These are phyloP conservation scores for Tiliqua scincoides DNA, from an alignment of 2,113 vertebrate genomes.

Conservation along the genomic window DNA sequence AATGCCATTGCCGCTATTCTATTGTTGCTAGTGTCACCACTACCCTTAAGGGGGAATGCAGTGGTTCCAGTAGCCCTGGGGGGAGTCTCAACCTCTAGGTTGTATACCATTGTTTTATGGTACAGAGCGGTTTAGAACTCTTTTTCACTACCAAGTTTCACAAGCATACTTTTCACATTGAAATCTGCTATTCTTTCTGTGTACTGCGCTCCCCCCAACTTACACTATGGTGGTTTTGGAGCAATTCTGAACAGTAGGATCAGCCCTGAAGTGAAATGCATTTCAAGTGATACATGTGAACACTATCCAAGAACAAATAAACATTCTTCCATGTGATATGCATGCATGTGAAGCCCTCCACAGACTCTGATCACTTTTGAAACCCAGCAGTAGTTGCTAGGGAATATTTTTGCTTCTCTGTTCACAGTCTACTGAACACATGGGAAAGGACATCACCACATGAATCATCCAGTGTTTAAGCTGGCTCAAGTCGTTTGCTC, in stretches of 20 bases:
- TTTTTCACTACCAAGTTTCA: not conserved
- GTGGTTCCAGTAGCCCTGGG: no score
- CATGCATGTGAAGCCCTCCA: not conserved
- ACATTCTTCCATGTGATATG: not conserved
- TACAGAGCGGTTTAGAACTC: not conserved
- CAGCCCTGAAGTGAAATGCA: not conserved
- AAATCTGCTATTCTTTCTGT: not conserved
- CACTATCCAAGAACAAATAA: not conserved
- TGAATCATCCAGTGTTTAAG: conserved; percentile 31
- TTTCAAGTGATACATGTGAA: not conserved
- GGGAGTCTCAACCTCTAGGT: no score
- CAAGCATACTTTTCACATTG: not conserved
- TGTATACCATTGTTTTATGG: no score
- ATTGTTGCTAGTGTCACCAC: no score
- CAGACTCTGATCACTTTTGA: not conserved
- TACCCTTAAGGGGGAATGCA: no score
- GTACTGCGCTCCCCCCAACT: not conserved
- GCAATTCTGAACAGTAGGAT: not conserved
- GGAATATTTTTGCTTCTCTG: not conserved
- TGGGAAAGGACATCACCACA: conserved; percentile 27
- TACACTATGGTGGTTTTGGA: not conserved
- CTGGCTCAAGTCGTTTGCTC: conserved; percentile 5
- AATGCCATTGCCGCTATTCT: no score
- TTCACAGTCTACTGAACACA: conserved; percentile 18
- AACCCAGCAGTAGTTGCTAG: conserved; percentile 5